Evolutionary conservation across 1,140 invertebrate species (phyloP).

Genomic region (Philopotamus ludificatus): DNA sequence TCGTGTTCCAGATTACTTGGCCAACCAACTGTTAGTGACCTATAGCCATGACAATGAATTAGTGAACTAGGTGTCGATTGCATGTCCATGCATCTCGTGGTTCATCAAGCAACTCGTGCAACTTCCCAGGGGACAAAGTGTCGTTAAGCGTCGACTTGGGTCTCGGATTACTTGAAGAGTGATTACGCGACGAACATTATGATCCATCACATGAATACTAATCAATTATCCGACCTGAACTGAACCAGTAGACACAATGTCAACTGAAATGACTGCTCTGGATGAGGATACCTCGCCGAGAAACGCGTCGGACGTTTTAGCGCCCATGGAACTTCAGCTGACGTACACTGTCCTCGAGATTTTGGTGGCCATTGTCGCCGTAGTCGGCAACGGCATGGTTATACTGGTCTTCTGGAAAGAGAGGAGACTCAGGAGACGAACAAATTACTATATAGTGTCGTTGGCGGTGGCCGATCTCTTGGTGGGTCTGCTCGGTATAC

Average conservation of each 20-base stretch:
- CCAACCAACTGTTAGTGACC: too few species aligned
- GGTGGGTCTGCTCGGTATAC: constrained; percentile 76
- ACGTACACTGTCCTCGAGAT: constrained; percentile 75
- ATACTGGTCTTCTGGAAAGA: constrained; percentile 80
- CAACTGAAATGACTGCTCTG: too few species aligned
- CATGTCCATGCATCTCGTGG: constrained; percentile 2
- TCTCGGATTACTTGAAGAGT: constrained; percentile 14
- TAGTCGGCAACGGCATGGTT: constrained; percentile 82
- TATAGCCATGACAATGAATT: constrained; percentile 13
- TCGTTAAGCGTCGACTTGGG: constrained; percentile 15
- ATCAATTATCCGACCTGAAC: too few species aligned
- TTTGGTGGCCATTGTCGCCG: constrained; percentile 75
- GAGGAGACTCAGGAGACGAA: constrained; percentile 71
- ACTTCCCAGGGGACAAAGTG: constrained; percentile 12
- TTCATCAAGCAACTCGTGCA: not conserved
- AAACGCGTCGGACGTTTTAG: constrained; percentile 35
- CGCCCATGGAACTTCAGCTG: constrained; percentile 57
- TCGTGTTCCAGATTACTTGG: too few species aligned
- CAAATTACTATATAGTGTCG: constrained; percentile 90
- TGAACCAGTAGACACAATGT: too few species aligned
- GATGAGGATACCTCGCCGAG: too few species aligned
- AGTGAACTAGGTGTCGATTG: not conserved
- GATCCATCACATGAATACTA: too few species aligned
- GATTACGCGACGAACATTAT: too few species aligned
- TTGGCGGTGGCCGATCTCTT: constrained; percentile 83